These are phyloP conservation scores for Synanthedon myopaeformis DNA, from an alignment of 2,888 invertebrate species.

Conservation along the genomic window DNA sequence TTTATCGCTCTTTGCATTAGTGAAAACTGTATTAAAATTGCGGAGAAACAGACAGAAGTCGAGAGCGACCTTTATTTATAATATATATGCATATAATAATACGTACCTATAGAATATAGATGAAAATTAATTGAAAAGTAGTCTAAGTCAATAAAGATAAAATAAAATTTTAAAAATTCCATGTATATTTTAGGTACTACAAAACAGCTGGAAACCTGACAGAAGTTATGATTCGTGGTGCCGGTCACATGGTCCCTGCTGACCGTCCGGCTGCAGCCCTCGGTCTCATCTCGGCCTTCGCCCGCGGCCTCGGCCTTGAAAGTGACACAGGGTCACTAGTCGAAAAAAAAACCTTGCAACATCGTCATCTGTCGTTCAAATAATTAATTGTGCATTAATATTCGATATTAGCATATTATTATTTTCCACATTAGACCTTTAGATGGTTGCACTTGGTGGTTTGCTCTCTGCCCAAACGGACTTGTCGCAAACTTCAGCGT, in stretches of 20 bases:
- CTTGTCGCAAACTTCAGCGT: no score
- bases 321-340: constrained; percentile 43
- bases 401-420: background rate
- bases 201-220: constrained; percentile 68
- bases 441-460: no score
- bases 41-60: no score
- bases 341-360: constrained; percentile 37
- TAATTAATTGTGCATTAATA: constrained; percentile 7
- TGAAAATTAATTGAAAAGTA: background rate
- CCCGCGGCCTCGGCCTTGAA: constrained; percentile 44
- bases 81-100: background rate
- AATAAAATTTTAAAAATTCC: background rate
- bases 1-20: no score
- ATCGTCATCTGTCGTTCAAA: constrained; percentile 26
- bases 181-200: constrained; percentile 54
- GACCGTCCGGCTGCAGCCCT: constrained; percentile 72
- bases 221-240: constrained; percentile 72
- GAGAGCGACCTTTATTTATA: background rate
- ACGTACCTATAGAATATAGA: background rate
- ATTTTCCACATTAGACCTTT: background rate
- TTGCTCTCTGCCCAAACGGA: no score
- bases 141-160: background rate
- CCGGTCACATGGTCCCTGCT: constrained; percentile 77
- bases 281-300: constrained; percentile 73
- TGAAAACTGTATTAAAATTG: no score